Percentiles rank a stretch among this genome's conserved stretches.
Evolutionary conservation across 1,140 invertebrate genomes (phyloP).

Genomic region (Globodera rostochiensis): DNA sequence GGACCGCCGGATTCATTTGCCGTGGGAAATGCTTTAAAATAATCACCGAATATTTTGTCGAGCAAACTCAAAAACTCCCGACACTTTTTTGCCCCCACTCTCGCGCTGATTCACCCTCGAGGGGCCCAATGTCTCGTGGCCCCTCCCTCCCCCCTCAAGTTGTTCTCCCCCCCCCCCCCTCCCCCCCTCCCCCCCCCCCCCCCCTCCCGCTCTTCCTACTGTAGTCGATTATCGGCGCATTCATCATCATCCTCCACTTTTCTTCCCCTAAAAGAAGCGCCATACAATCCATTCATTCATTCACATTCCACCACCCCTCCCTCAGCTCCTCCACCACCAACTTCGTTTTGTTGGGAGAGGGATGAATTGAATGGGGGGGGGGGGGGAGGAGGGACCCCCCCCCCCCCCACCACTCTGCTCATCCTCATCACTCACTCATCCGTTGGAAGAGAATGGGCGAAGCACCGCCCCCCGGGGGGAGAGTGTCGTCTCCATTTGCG

Average conservation of each 20-base stretch:
- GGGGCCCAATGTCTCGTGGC: background rate
- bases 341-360: background rate
- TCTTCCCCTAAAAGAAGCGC: background rate
- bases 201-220: background rate
- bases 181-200: too few species aligned
- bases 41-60: too few species aligned
- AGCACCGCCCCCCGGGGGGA: background rate
- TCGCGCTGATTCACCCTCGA: background rate
- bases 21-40: too few species aligned
- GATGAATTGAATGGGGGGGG: too few species aligned
- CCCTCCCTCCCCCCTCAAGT: background rate
- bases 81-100: background rate
- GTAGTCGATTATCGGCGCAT: conserved; percentile 20
- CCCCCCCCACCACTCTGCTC: background rate
- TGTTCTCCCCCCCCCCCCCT: background rate
- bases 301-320: background rate
- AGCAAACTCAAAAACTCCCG: background rate
- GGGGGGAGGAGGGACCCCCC: too few species aligned
- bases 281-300: conserved; percentile 1
- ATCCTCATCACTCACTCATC: background rate
- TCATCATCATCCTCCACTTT: background rate
- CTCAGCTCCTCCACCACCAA: background rate
- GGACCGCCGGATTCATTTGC: too few species aligned
- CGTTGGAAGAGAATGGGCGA: background rate
- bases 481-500: conserved; percentile 9